These are phyloP conservation scores for Plestiodon gilberti DNA, from an alignment of 2,113 vertebrate species.

Conservation along the genomic window DNA sequence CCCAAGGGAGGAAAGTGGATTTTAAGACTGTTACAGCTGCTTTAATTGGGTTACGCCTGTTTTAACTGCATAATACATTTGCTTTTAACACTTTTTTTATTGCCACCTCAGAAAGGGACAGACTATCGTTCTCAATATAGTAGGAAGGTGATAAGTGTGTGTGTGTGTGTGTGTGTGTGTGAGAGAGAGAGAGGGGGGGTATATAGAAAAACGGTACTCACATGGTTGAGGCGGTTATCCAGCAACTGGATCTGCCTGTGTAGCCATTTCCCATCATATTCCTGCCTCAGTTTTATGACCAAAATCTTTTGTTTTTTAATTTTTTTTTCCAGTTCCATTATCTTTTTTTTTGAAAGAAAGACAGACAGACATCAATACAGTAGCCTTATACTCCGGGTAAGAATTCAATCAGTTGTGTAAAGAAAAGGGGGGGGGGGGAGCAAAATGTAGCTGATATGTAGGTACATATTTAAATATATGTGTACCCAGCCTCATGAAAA, in stretches of 20 bases:
- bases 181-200: not conserved
- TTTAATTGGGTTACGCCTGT: not conserved
- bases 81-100: not conserved
- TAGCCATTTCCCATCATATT: not conserved
- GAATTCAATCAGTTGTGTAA: not conserved
- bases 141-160: not conserved
- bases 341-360: conserved; percentile 28
- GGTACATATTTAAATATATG: too few species aligned
- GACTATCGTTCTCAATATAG: not conserved
- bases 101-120: not conserved
- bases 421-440: too few species aligned
- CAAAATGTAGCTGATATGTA: too few species aligned
- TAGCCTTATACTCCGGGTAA: not conserved
- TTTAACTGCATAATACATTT: not conserved
- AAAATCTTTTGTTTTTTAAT: conserved; percentile 25
- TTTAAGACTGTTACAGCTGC: too few species aligned
- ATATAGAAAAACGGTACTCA: conserved; percentile 6
- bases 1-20: too few species aligned
- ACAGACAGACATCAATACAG: not conserved
- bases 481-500: too few species aligned
- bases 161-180: not conserved
- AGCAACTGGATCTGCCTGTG: conserved; percentile 37
- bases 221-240: conserved; percentile 17
- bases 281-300: conserved; percentile 4
- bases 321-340: conserved; percentile 47